Conservation (phyloP, 2,888 invertebrate genomes). For the Drosophila quasianomalipes region DNA sequence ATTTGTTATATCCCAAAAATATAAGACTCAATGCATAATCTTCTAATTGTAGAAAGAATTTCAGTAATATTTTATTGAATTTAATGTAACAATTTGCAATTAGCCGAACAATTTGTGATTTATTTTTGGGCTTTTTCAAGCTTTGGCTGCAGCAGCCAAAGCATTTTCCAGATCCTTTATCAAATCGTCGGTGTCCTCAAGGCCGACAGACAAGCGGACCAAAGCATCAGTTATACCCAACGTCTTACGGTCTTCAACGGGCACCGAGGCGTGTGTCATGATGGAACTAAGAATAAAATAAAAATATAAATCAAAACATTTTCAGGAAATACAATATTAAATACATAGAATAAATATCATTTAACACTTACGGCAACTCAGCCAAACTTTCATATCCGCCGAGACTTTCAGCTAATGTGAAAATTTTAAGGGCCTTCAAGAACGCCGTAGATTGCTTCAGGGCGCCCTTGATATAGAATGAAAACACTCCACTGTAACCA, state of each 20-base stretch:
- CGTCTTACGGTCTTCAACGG: constrained; percentile 89
- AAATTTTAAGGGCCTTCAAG: constrained; percentile 91
- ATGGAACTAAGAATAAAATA: constrained; percentile 88
- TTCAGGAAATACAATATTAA: neutral
- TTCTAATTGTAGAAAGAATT: neutral
- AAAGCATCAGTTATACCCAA: constrained; percentile 94
- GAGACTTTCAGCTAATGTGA: constrained; percentile 96
- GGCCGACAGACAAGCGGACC: constrained; percentile 94
- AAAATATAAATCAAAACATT: neutral
- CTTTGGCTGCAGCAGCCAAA: constrained; percentile 86
- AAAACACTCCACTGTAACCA: constrained; percentile 96
- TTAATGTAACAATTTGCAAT: neutral
- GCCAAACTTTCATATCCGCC: constrained; percentile 98
- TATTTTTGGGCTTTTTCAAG: constrained; percentile 18
- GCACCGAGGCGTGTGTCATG: constrained; percentile 98
- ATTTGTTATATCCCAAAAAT: neutral
- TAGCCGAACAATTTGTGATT: neutral
- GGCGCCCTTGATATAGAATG: constrained; percentile 94
- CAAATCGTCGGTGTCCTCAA: constrained; percentile 95
- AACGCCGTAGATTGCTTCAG: constrained; percentile 91
- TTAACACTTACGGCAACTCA: constrained; percentile 93
- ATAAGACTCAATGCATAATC: neutral
- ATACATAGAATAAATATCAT: neutral
- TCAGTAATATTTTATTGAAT: neutral
- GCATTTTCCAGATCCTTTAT: constrained; percentile 94